phyloP scores from a whole-genome alignment of 2,888 invertebrate genomes.

The Tridacna crocea region DNA sequence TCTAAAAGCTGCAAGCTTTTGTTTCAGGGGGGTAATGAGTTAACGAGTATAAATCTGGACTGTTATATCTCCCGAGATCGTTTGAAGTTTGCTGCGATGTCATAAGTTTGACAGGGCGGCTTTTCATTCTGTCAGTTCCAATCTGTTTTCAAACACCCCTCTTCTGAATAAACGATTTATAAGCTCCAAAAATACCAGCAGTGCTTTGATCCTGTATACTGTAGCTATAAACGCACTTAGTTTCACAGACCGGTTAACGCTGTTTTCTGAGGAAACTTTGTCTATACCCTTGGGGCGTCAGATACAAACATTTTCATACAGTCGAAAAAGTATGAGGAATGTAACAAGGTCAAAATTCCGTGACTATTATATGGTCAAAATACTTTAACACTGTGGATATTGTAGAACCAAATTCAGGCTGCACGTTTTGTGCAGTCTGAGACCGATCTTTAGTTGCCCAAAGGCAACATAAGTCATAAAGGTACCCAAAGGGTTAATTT shows the following conservation, averaged over 20 bases:
- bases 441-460: too few species aligned
- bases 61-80: slow-evolving; percentile 8
- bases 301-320: too few species aligned
- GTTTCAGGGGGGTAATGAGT: neutral
- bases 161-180: slow-evolving; percentile 60
- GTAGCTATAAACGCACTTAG: slow-evolving; percentile 47
- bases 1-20: too few species aligned
- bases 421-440: too few species aligned
- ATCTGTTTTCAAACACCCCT: slow-evolving; percentile 62
- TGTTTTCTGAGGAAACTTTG: slow-evolving; percentile 17
- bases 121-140: slow-evolving; percentile 56
- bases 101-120: slow-evolving; percentile 59
- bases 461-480: too few species aligned
- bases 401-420: too few species aligned
- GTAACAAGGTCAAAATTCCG: neutral
- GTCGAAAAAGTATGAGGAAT: neutral
- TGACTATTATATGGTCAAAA: too few species aligned
- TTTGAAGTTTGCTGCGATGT: slow-evolving; percentile 58
- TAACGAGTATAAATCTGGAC: neutral
- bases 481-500: neutral
- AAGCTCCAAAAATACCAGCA: slow-evolving; percentile 42
- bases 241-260: slow-evolving; percentile 9
- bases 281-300: neutral
- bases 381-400: too few species aligned
- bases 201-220: slow-evolving; percentile 51